Evolutionary conservation across 2,888 invertebrate genomes (phyloP), one percentile per base, ranked within the genome.

Genomic region (Leptopilina syphax): DNA sequence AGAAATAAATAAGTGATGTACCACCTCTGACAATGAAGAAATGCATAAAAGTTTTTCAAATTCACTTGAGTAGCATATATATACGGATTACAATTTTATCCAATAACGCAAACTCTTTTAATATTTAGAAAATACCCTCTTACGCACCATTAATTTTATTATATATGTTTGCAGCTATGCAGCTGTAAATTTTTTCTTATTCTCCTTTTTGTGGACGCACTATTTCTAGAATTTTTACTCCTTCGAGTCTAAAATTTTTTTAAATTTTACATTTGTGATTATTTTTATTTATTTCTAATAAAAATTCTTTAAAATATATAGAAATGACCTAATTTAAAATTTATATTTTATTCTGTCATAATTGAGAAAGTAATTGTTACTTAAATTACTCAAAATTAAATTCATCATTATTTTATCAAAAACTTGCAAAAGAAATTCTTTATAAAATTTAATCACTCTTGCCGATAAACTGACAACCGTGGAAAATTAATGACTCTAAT

Each of bases 1-100:
- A 24, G 24, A 63, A 63, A 63, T 7, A 24, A n/a, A 63, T 63
- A 63, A 63, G 63, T 63, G 63, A 24, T 63, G 63, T 24, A 63
- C 10, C 63, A 63, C 24, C 24, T 63, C 63, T 63, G 24, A 24
- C 18, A 63, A 63, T 63, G 63, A 63, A 24, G 63, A 63, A 63
- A 63, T 63, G 50, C 63, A 63, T 63, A 63, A 63, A 63, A 63
- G 24, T 63, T 63, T 63, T 63, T 63, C 63, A 63, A 63, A 63
- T 63, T 24, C 63, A 63, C 63, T 63, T 24, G 8, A 63, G 63
- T 63, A 63, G 63, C 63, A 50, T 7, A 50, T 50, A 50, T 50
- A 63, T 63, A 18, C 18, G 63, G 63, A 63, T 24, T 63, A 63
- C 63, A 63, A 63, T 24, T 63, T 63, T 63, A 24, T 24, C 24